phyloP scores from a whole-genome alignment of 2,113 vertebrate genomes.

The rat (Rattus norvegicus) region DNA sequence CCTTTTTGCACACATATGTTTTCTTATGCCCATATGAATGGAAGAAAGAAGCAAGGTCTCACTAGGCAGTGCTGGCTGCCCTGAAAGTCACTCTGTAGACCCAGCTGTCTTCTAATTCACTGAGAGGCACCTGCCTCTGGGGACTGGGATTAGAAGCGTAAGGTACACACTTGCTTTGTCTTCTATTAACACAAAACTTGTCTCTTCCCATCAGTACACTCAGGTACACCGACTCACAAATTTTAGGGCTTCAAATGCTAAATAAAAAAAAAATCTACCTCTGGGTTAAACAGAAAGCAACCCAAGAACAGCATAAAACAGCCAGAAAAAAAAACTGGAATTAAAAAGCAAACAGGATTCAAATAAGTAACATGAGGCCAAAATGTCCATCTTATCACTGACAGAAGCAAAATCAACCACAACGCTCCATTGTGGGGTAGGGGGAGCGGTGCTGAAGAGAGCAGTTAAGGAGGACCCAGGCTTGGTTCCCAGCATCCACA shows the following conservation, averaged over 20 bases:
- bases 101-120: not conserved
- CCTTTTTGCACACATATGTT: not conserved
- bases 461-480: not conserved
- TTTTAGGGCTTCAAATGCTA: not conserved
- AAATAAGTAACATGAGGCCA: not conserved
- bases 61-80: too few relatives aligned
- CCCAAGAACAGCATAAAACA: not conserved
- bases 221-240: not conserved
- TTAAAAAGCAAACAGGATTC: not conserved
- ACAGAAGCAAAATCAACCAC: not conserved
- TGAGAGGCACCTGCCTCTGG: not conserved
- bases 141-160: not conserved
- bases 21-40: not conserved
- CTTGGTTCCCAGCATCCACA: not conserved
- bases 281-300: not conserved
- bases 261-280: slow-evolving; percentile 4
- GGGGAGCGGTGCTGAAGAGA: not conserved
- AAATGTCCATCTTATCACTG: not conserved
- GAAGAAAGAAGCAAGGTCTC: not conserved
- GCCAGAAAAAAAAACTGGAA: not conserved
- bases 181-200: not conserved
- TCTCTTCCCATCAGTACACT: not conserved
- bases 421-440: not conserved
- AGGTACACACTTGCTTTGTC: not conserved
- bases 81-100: not conserved